Base-by-base conservation (phyloP, 2,113 vertebrate genomes). In the Chloebia gouldiae region DNA sequence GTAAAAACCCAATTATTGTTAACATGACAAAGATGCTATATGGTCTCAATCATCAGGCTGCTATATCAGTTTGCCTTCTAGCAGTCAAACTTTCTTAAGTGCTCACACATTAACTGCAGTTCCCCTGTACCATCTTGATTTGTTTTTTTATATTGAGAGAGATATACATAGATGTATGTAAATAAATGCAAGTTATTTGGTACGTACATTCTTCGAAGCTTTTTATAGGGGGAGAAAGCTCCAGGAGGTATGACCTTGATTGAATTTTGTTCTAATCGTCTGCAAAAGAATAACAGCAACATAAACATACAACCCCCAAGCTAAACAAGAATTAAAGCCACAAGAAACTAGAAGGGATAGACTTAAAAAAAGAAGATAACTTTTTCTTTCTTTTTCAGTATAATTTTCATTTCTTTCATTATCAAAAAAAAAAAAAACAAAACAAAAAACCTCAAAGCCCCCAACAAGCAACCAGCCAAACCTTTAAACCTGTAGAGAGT, bases 251-350 rank as follows among this genome's bases (percentile, higher is more conserved):
- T 99, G 96, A 98, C 98, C 98, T 99, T 99, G 98, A 99, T 99
- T 95, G 99, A 98, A 95, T 99, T 99, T 98, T 99, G 99, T 95
- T 99, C 99, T 97, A 99, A 97, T 89, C 99, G 99, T 98, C 99
- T 99, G 98, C 73, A 98, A 95, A 93, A 95, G 33, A 94, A 88
- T 5, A 81, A 33, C 49, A 92, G 80, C 28, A 53, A 33, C 44
- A 70, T 73, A 76, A 95, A 95, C 92, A 89, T 33, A 64, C 17
- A 88, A 89, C 60, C 5, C 7, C 10, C 22, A 71, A 47, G 23
- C 35, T 78, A 93, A 92, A 47, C 6, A 54, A 12, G 75, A 88
- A 45, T 83, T 77, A 76, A 85, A 93, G 19, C 23, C 28, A n/a
- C 28, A 75, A 93, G 53, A 90, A 68, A 64, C 3, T n/a, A 75